phyloP scores from a whole-genome alignment of 2,113 vertebrate species.

The Neodontobutis hainanensis region DNA sequence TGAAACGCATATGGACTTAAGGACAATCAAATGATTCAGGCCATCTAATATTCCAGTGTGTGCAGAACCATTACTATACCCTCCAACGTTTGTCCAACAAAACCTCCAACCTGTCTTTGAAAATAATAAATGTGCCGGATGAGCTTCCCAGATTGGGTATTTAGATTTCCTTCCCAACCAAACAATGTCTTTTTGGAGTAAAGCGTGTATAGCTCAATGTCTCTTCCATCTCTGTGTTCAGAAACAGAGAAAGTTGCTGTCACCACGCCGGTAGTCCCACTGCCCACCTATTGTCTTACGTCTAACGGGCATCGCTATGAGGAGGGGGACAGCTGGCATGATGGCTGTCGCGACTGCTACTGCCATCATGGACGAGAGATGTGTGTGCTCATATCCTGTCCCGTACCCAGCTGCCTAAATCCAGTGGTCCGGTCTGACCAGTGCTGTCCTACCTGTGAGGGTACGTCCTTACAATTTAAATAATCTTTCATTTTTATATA shows the following conservation, averaged over 20 bases:
- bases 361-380: conserved; percentile 81
- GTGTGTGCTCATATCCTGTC: conserved; percentile 83
- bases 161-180: not conserved
- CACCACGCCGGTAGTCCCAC: conserved; percentile 44
- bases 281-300: conserved; percentile 72
- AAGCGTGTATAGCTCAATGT: not conserved
- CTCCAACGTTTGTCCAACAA: not conserved
- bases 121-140: conserved; percentile 34
- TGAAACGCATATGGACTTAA: conserved; percentile 9
- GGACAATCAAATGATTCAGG: not conserved
- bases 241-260: conserved; percentile 60
- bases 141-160: conserved; percentile 32
- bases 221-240: conserved; percentile 44
- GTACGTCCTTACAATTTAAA: conserved; percentile 47
- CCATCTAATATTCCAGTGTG: not conserved
- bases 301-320: conserved; percentile 72
- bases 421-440: conserved; percentile 77
- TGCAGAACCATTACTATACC: too few relatives aligned
- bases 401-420: conserved; percentile 76
- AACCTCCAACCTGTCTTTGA: not conserved
- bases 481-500: not conserved
- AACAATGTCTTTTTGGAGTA: not conserved
- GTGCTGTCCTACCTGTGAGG: conserved; percentile 83
- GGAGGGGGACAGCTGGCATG: conserved; percentile 81
- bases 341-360: conserved; percentile 83